phyloP scores from a whole-genome alignment of 1,140 invertebrate species.

The Drosophila varians region DNA sequence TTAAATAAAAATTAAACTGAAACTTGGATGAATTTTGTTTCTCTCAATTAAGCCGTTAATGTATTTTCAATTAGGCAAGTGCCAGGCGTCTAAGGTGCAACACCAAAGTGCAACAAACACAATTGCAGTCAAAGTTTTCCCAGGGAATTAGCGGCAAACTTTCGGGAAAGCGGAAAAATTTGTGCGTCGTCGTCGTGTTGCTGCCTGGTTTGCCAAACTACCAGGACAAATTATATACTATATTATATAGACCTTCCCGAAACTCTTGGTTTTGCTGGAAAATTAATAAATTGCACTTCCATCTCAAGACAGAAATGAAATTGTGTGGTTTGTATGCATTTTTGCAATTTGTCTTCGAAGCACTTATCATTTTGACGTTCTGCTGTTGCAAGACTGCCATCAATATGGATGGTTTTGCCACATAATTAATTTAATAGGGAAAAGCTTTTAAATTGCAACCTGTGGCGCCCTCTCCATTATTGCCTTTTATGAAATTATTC shows the following conservation, averaged over 20 bases:
- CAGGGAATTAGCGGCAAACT: constrained; percentile 66
- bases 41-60: constrained; percentile 52
- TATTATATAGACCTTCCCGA: neutral
- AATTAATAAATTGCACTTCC: constrained; percentile 66
- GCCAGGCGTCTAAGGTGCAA: constrained; percentile 9
- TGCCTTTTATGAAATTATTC: neutral
- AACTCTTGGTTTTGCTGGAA: constrained; percentile 26
- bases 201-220: constrained; percentile 19
- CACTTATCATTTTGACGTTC: constrained; percentile 39
- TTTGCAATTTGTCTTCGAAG: constrained; percentile 22
- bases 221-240: constrained; percentile 7
- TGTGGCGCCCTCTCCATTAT: neutral
- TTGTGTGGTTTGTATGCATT: constrained; percentile 52
- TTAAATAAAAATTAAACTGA: constrained; percentile 79
- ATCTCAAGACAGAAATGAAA: constrained; percentile 56
- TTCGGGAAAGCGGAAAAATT: constrained; percentile 47
- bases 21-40: constrained; percentile 35
- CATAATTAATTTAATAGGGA: constrained; percentile 28
- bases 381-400: constrained; percentile 7
- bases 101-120: constrained; percentile 23
- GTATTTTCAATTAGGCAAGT: constrained; percentile 58
- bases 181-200: constrained; percentile 14
- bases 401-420: constrained; percentile 13
- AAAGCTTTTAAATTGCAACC: constrained; percentile 12
- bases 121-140: constrained; percentile 59